These are phyloP conservation scores for Achlya flavicornis DNA, from an alignment of 2,888 invertebrate species.

Conservation along the genomic window DNA sequence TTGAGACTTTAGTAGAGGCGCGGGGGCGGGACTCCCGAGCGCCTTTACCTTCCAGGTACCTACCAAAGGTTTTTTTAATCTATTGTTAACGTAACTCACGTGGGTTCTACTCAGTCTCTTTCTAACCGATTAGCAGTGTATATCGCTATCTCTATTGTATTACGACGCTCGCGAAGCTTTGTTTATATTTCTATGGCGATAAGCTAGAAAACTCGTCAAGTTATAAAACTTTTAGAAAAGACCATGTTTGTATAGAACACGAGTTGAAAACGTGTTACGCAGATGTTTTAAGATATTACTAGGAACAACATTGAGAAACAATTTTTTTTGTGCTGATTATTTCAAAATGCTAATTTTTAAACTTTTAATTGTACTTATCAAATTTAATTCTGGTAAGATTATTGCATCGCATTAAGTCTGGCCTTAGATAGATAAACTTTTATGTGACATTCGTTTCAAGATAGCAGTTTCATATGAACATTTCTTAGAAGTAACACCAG, in stretches of 20 bases:
- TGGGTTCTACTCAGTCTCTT: constrained; percentile 64
- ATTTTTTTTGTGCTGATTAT: not conserved
- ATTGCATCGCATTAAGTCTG: too few relatives aligned
- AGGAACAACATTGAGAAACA: not conserved
- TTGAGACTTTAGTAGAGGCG: constrained; percentile 47
- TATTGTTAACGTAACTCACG: constrained; percentile 80
- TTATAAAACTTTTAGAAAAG: constrained; percentile 52
- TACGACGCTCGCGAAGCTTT: constrained; percentile 55
- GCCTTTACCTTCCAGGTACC: constrained; percentile 76
- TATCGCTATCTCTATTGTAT: constrained; percentile 47
- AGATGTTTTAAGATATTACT: constrained; percentile 32
- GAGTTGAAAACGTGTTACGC: constrained; percentile 53
- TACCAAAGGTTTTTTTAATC: constrained; percentile 66
- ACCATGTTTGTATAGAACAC: constrained; percentile 44
- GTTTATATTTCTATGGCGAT: constrained; percentile 73
- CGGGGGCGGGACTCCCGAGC: constrained; percentile 63
- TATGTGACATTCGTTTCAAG: not conserved
- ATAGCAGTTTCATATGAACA: not conserved
- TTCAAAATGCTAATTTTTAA: not conserved
- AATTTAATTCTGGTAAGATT: too few relatives aligned
- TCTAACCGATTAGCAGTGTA: constrained; percentile 42
- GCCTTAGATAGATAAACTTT: not conserved
- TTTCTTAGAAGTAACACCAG: constrained; percentile 2
- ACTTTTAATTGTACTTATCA: too few relatives aligned
- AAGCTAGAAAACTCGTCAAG: constrained; percentile 50